A percentile compares a stretch with the other conserved stretches of the same genome.
phyloP scores from a whole-genome alignment of 2,888 invertebrate genomes.

The Drosophila bunnanda region DNA sequence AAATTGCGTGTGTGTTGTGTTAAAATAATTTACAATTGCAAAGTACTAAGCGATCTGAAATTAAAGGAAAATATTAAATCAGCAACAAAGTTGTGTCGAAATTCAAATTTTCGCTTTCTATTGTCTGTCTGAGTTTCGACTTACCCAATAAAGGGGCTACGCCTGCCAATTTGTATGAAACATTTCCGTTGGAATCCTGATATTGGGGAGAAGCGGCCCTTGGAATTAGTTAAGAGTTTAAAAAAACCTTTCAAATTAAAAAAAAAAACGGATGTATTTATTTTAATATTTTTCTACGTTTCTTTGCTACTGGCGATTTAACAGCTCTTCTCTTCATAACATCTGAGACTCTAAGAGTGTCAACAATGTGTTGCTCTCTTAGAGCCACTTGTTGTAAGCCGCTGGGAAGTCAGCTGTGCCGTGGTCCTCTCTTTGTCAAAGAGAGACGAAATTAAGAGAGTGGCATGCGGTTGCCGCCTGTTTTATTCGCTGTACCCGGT shows the following conservation, averaged over 20 bases:
- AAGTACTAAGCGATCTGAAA: not conserved
- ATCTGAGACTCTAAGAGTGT: not conserved
- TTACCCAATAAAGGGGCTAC: too few species aligned
- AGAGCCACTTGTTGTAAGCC: slow-evolving; percentile 49
- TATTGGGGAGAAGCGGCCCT: too few species aligned
- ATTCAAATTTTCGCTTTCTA: not conserved
- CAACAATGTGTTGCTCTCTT: slow-evolving; percentile 24
- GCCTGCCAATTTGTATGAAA: too few species aligned
- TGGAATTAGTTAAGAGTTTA: too few species aligned
- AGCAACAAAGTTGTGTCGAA: not conserved
- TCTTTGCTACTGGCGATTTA: not conserved
- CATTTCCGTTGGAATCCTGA: too few species aligned
- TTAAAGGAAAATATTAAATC: not conserved
- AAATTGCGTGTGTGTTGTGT: not conserved
- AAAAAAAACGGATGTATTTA: too few species aligned
- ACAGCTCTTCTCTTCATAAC: not conserved
- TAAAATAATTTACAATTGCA: not conserved
- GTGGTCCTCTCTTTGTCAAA: not conserved
- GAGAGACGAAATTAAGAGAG: not conserved
- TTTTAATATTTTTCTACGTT: too few species aligned
- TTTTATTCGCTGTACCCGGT: not conserved
- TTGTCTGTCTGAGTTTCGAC: not conserved
- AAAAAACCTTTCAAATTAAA: too few species aligned
- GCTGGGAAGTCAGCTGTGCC: slow-evolving; percentile 22
- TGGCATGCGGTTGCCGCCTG: not conserved